These are phyloP conservation scores for Drosophila melanica DNA, from an alignment of 1,140 invertebrate genomes.

Conservation along the genomic window DNA sequence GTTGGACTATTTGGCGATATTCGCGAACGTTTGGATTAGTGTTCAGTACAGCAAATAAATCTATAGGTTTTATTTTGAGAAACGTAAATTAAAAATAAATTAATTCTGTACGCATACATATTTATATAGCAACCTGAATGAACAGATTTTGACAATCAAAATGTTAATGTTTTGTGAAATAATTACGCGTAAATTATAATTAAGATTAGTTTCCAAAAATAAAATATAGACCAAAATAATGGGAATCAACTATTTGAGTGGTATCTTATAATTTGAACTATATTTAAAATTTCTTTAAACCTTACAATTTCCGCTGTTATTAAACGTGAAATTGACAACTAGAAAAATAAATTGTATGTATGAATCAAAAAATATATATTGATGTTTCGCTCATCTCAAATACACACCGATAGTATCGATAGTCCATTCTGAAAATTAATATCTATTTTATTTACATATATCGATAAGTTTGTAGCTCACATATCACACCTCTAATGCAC, in stretches of 20 bases:
- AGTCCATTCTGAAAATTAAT: neutral
- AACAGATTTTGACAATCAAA: too few species aligned
- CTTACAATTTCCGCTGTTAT: neutral
- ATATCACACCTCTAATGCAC: constrained; percentile 32
- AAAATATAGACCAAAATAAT: too few species aligned
- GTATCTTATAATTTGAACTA: too few species aligned
- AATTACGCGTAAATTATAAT: neutral
- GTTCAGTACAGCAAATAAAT: neutral
- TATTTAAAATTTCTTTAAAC: too few species aligned
- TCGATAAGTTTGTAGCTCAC: neutral
- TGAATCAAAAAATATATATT: too few species aligned
- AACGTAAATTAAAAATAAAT: neutral
- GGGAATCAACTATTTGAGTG: too few species aligned
- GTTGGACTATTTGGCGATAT: neutral
- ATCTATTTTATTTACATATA: neutral
- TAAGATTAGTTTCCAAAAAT: neutral
- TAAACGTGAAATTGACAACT: too few species aligned
- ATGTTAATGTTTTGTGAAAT: neutral
- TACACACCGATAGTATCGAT: neutral
- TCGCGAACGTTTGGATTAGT: neutral
- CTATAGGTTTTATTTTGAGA: neutral
- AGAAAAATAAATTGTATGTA: too few species aligned
- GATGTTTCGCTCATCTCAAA: neutral
- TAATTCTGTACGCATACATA: too few species aligned
- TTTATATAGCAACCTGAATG: too few species aligned